Percentiles rank a stretch among this genome's conserved stretches.
These are phyloP conservation scores for Rhinophrynus dorsalis DNA, from an alignment of 2,797 vertebrate species.

Conservation along the genomic window DNA sequence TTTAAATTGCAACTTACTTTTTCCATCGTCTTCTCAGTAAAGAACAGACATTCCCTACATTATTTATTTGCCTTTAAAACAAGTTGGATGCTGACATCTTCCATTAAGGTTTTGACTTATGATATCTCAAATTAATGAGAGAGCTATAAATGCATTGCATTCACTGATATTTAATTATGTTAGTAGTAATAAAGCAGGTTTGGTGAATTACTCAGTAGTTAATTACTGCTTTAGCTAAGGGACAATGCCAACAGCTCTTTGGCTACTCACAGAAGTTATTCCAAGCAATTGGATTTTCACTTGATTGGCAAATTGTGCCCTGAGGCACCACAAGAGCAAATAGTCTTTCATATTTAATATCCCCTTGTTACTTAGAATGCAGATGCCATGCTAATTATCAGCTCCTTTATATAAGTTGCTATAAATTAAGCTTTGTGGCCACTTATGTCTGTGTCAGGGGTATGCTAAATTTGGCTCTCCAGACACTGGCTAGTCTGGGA, in stretches of 20 bases:
- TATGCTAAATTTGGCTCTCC: too few relatives aligned
- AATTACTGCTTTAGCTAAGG: conserved; percentile 51
- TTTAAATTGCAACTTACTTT: too few relatives aligned
- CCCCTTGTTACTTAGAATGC: conserved; percentile 17
- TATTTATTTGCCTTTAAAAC: conserved; percentile 6
- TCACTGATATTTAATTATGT: conserved; percentile 50
- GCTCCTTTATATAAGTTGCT: too few relatives aligned
- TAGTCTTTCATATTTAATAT: too few relatives aligned
- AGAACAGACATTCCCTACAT: conserved; percentile 11
- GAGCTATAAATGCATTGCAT: conserved; percentile 9
- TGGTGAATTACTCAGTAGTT: conserved; percentile 52
- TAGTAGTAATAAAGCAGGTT: conserved; percentile 37
- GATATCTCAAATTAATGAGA: conserved; percentile 38
- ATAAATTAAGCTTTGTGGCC: too few relatives aligned
- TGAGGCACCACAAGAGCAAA: conserved; percentile 39
- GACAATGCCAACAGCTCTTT: conserved; percentile 26
- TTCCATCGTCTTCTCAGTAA: background rate
- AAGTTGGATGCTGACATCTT: conserved; percentile 16
- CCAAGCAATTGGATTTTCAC: conserved; percentile 21
- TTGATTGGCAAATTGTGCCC: conserved; percentile 41
- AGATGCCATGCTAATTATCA: conserved; percentile 19
- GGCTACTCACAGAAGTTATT: conserved; percentile 39
- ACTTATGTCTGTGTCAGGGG: too few relatives aligned
- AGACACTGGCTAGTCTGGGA: too few relatives aligned
- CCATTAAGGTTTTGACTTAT: conserved; percentile 21